These are phyloP conservation scores for Eutrigla gurnardus DNA, from an alignment of 2,797 vertebrate species.

Conservation along the genomic window DNA sequence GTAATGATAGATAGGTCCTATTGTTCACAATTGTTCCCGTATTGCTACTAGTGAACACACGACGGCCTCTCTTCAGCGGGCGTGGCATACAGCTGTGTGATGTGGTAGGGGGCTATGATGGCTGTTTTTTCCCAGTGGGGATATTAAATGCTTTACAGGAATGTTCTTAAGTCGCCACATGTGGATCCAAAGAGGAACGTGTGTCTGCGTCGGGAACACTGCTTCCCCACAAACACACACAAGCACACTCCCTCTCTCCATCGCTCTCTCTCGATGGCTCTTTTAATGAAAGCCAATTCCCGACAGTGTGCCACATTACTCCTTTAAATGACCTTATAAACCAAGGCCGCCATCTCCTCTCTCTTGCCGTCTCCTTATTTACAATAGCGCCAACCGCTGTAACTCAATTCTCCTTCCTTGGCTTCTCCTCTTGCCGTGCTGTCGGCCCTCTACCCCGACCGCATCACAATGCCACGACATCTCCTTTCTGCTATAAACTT, in stretches of 20 bases:
- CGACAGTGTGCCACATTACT: slow-evolving; percentile 77
- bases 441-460: slow-evolving; percentile 51
- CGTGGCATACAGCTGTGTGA: slow-evolving; percentile 45
- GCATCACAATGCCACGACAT: slow-evolving; percentile 61
- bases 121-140: slow-evolving; percentile 53
- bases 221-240: slow-evolving; percentile 39
- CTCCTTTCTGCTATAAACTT: slow-evolving; percentile 69
- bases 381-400: slow-evolving; percentile 66
- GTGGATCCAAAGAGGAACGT: slow-evolving; percentile 41
- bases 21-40: slow-evolving; percentile 46
- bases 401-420: slow-evolving; percentile 62
- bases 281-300: slow-evolving; percentile 82
- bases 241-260: slow-evolving; percentile 13
- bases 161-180: slow-evolving; percentile 44
- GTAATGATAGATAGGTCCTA: slow-evolving; percentile 53
- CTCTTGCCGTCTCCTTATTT: slow-evolving; percentile 75
- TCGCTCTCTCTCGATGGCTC: slow-evolving; percentile 57
- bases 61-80: slow-evolving; percentile 25
- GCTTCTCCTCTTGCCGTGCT: slow-evolving; percentile 20
- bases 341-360: slow-evolving; percentile 66
- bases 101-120: slow-evolving; percentile 48
- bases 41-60: slow-evolving; percentile 21
- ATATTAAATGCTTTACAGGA: slow-evolving; percentile 63
- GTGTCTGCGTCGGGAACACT: slow-evolving; percentile 26
- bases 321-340: slow-evolving; percentile 83